These are phyloP conservation scores for Ametastegia equiseti DNA, from an alignment of 2,888 invertebrate genomes.

Conservation along the genomic window DNA sequence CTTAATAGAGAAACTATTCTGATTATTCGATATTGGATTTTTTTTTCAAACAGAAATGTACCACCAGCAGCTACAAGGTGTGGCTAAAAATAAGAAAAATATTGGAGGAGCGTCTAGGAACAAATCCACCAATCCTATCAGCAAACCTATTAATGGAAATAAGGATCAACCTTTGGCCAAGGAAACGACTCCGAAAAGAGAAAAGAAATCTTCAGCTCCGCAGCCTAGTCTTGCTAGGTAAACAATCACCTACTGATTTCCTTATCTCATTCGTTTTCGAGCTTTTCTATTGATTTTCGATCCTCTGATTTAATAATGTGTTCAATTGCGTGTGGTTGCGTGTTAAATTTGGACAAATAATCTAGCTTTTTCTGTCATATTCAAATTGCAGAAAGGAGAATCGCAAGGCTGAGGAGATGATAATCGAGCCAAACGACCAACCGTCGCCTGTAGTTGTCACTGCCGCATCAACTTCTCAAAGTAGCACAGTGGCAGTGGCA, in stretches of 20 bases:
- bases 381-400: constrained; percentile 62
- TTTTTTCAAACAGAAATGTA: constrained; percentile 78
- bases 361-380: not conserved
- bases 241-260: constrained; percentile 18
- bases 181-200: constrained; percentile 72
- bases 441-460: constrained; percentile 19
- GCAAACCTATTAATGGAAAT: constrained; percentile 74
- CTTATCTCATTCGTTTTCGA: not conserved
- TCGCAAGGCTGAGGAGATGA: constrained; percentile 63
- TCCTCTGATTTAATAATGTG: not conserved
- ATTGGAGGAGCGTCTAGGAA: constrained; percentile 69
- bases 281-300: not conserved
- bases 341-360: constrained; percentile 5
- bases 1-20: not conserved
- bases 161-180: constrained; percentile 71
- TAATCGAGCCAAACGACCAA: constrained; percentile 35
- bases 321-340: not conserved
- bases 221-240: constrained; percentile 66
- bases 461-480: constrained; percentile 1
- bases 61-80: constrained; percentile 83
- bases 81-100: constrained; percentile 79
- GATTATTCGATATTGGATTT: constrained; percentile 32
- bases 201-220: constrained; percentile 62
- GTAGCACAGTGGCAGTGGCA: not conserved
- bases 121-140: constrained; percentile 65